phyloP scores from a whole-genome alignment of 2,888 invertebrate genomes.

The Drosophila kokeensis region DNA sequence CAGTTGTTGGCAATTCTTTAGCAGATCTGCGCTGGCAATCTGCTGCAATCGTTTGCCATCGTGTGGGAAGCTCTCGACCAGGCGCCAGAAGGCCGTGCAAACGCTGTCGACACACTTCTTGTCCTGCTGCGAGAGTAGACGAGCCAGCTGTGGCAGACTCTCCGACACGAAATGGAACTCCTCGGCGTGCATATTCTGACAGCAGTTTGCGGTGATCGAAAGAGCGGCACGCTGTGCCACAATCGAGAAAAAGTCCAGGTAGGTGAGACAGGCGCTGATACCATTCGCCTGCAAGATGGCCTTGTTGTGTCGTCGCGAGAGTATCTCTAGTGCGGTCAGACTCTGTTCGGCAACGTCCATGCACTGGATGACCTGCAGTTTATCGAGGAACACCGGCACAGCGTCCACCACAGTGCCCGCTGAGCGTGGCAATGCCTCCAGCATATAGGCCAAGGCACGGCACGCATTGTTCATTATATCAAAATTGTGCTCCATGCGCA shows the following conservation, averaged over 20 bases:
- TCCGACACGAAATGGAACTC: conserved; percentile 97
- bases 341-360: conserved; percentile 99
- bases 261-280: conserved; percentile 97
- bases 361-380: conserved; percentile 98
- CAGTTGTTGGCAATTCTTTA: conserved; percentile 96
- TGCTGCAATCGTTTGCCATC: conserved; percentile 96
- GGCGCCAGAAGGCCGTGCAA: conserved; percentile 97
- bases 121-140: conserved; percentile 93
- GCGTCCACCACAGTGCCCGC: conserved; percentile 98
- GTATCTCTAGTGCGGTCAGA: conserved; percentile 97
- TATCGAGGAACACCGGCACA: conserved; percentile 98
- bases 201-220: conserved; percentile 98
- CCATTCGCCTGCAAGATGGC: conserved; percentile 97
- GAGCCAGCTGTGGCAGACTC: conserved; percentile 94
- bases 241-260: conserved; percentile 99
- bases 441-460: conserved; percentile 99
- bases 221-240: conserved; percentile 98
- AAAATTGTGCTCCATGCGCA: conserved; percentile 99
- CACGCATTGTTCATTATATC: conserved; percentile 99
- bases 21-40: conserved; percentile 94
- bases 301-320: conserved; percentile 98
- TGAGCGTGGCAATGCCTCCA: conserved; percentile 98
- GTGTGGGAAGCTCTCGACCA: conserved; percentile 98
- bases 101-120: conserved; percentile 99
- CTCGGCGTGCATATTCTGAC: conserved; percentile 95